Conservation (phyloP, 2,113 vertebrate species). For the Campylorhamphus procurvoides region DNA sequence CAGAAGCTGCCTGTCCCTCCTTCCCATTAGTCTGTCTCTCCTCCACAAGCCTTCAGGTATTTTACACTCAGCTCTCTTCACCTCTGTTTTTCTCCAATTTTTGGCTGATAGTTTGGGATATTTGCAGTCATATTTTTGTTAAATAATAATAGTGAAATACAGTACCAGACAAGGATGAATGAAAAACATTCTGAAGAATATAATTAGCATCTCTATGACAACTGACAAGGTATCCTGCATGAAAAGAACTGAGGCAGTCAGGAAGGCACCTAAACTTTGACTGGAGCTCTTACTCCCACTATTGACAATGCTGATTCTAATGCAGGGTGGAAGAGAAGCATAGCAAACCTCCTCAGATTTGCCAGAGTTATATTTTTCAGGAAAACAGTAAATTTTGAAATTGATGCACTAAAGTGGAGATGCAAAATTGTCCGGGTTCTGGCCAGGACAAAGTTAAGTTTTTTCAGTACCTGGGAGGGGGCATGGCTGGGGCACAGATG, state of each 20-base stretch:
- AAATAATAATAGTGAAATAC: background rate
- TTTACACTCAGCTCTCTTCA: background rate
- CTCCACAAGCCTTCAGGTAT: background rate
- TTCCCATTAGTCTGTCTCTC: background rate
- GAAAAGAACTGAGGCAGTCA: background rate
- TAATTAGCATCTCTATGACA: background rate
- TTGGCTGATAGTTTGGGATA: background rate
- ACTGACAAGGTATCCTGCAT: background rate
- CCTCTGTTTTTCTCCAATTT: background rate
- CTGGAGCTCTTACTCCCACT: background rate
- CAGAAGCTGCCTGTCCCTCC: background rate
- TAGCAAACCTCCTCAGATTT: background rate
- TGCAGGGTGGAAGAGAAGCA: background rate
- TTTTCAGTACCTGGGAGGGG: background rate
- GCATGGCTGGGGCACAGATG: background rate
- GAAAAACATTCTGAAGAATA: background rate
- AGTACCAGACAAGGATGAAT: background rate
- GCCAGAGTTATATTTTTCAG: background rate
- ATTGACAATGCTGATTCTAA: background rate
- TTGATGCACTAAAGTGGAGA: background rate
- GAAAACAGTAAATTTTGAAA: background rate
- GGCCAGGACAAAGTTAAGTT: background rate
- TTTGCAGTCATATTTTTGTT: background rate
- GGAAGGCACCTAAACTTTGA: background rate
- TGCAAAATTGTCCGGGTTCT: background rate